Conservation (phyloP, 1,140 invertebrate species). For the Acarapis woodi region DNA sequence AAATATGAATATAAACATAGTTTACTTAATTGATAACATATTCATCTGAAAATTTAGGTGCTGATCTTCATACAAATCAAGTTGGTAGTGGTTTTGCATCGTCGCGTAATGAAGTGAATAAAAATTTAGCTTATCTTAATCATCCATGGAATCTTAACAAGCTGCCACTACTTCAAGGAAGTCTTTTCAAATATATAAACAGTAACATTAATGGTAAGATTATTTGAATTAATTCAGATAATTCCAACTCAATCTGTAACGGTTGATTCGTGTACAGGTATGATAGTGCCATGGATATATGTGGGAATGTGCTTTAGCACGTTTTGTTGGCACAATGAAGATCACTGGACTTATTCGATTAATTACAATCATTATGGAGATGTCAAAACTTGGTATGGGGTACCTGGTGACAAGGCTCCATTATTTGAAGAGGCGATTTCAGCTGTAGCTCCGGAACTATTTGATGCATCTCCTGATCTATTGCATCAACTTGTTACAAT, state of each 20-base stretch:
- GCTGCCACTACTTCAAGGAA: conserved; percentile 61
- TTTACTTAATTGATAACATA: no score
- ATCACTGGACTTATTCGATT: conserved; percentile 98
- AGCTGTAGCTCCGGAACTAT: conserved; percentile 70
- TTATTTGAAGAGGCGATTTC: conserved; percentile 83
- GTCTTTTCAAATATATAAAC: conserved; percentile 83
- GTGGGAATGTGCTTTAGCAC: conserved; percentile 99
- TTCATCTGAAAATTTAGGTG: no score
- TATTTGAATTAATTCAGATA: no score
- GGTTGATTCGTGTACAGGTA: no score
- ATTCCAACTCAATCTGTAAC: no score
- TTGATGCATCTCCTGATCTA: conserved; percentile 68
- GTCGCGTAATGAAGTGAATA: conserved; percentile 20
- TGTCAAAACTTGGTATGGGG: conserved; percentile 69
- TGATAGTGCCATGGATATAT: conserved; percentile 30
- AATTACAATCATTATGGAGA: conserved; percentile 93
- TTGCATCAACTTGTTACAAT: conserved; percentile 87
- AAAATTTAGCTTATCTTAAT: conserved; percentile 44
- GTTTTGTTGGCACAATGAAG: conserved; percentile 99
- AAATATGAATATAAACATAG: no score
- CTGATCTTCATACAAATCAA: conserved; percentile 90
- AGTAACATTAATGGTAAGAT: conserved; percentile 92
- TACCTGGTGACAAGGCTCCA: conserved; percentile 65
- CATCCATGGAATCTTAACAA: conserved; percentile 97
- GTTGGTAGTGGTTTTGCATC: conserved; percentile 95